Evolutionary conservation across 1,140 invertebrate species (phyloP), one percentile per base, ranked within the genome.

Genomic region (Matsumurasca onukii): DNA sequence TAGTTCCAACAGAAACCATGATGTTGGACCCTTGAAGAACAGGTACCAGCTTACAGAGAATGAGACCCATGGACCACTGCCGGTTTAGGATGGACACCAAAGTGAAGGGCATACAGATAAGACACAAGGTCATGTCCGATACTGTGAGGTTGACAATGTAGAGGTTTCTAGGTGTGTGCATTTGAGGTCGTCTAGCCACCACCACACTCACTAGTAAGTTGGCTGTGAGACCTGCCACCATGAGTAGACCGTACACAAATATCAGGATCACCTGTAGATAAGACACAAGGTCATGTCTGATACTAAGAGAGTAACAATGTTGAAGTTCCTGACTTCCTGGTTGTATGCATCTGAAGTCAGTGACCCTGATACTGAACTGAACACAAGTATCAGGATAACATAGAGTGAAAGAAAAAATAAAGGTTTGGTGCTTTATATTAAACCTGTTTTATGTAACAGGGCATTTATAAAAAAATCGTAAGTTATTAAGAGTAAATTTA

Each of bases 121-220:
- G 51, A 71, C 85, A 86, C n/a, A 86, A 76, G 1, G 82, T 81
- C 13, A 86, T 77, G 74, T 87, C 85, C 0, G 85, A 85, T 15
- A 85, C 78, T 31, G 84, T 83, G 55, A 87, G 75, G 74, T 86
- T 87, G n/a, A 85, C 77, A 65, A 88, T 85, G 77, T 86, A 88
- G 15, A 87, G 80, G 75, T 88, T 88, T n/a, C 86, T 74, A 1
- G 85, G 80, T 1, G 85, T 85, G 24, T 84, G 77, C 81, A 86
- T 86, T 25, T 70, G 68, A 1, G 69, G 71, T 20, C 69, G 39
- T 0, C 80, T 73, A 0, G 81, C 79, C 1, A 81, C 77, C 59
- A 82, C 79, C 63, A 78, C 77, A 30, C 76, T 78, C 1, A 84
- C 77, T 3, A 81, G 66, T 3, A 79, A 55, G 71, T 83, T 84